phyloP scores from a whole-genome alignment of 2,888 invertebrate genomes.

The Nineta flava region DNA sequence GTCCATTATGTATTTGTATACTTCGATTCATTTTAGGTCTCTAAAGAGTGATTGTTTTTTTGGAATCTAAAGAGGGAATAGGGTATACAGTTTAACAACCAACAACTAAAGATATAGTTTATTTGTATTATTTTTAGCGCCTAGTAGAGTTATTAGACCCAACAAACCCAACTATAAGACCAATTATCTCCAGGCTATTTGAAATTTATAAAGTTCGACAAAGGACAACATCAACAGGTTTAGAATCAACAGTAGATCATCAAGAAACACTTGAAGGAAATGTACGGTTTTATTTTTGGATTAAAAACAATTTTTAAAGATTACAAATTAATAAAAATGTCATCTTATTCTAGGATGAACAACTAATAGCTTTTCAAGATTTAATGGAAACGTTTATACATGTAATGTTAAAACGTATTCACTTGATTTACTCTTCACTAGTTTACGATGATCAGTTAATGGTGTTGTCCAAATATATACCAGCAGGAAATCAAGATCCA shows the following conservation, averaged over 20 bases:
- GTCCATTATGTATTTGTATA: too few relatives aligned
- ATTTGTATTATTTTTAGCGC: conserved; percentile 16
- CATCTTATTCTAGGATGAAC: conserved; percentile 20
- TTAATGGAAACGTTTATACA: conserved; percentile 34
- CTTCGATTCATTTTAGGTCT: too few relatives aligned
- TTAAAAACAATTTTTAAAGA: too few relatives aligned
- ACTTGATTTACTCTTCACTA: conserved; percentile 19
- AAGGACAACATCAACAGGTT: conserved; percentile 26
- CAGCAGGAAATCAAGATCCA: neutral
- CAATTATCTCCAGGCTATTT: conserved; percentile 25
- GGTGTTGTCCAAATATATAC: neutral
- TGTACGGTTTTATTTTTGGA: conserved; percentile 15
- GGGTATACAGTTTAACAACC: too few relatives aligned
- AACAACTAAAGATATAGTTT: too few relatives aligned
- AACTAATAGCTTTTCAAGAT: conserved; percentile 25
- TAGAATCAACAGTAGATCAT: conserved; percentile 34
- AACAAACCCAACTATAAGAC: conserved; percentile 35
- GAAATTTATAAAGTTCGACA: conserved; percentile 21
- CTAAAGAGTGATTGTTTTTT: too few relatives aligned
- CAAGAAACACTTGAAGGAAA: conserved; percentile 25
- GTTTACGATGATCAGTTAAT: neutral
- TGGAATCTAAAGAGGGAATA: too few relatives aligned
- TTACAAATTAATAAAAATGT: neutral
- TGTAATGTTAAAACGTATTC: conserved; percentile 29
- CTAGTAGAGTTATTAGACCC: conserved; percentile 43